phyloP scores from a whole-genome alignment of 1,140 invertebrate genomes.

The Saccostrea cuccullata region DNA sequence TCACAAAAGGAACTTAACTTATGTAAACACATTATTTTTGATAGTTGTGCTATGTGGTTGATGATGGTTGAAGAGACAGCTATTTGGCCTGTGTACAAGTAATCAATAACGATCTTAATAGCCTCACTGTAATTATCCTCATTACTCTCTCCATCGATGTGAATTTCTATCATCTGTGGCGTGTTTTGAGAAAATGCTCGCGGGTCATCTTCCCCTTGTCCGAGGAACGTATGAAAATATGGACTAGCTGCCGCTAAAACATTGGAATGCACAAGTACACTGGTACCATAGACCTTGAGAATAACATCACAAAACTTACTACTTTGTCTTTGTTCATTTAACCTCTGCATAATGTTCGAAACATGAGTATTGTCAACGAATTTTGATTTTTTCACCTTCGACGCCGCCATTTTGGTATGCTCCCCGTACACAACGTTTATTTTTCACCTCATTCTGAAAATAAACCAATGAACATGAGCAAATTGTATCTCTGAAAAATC shows the following conservation, averaged over 20 bases:
- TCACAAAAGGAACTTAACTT: slow-evolving; percentile 68
- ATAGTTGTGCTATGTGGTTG: slow-evolving; percentile 73
- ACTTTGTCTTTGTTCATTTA: slow-evolving; percentile 72
- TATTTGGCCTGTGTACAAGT: slow-evolving; percentile 76
- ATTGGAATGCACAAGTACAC: slow-evolving; percentile 78
- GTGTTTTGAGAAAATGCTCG: slow-evolving; percentile 74
- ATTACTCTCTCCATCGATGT: slow-evolving; percentile 71
- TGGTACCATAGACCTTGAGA: slow-evolving; percentile 73
- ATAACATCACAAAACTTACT: slow-evolving; percentile 77
- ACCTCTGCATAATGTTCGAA: slow-evolving; percentile 58
- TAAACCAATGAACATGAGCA: too few relatives aligned
- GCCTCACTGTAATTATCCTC: slow-evolving; percentile 67
- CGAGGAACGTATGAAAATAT: slow-evolving; percentile 75
- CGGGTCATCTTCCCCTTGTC: slow-evolving; percentile 66
- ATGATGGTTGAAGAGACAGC: slow-evolving; percentile 62
- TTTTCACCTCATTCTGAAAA: too few relatives aligned
- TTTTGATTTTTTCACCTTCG: background rate
- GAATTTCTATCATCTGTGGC: slow-evolving; percentile 77
- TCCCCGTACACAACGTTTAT: background rate
- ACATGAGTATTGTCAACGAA: slow-evolving; percentile 62
- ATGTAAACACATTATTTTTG: slow-evolving; percentile 72
- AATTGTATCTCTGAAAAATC: too few relatives aligned
- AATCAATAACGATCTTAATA: slow-evolving; percentile 75
- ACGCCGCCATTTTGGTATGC: slow-evolving; percentile 61
- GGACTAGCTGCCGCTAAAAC: slow-evolving; percentile 77